Evolutionary conservation across 2,888 invertebrate genomes (phyloP), one percentile per base, ranked within the genome.

Genomic region (Dryadula phaetusa): DNA sequence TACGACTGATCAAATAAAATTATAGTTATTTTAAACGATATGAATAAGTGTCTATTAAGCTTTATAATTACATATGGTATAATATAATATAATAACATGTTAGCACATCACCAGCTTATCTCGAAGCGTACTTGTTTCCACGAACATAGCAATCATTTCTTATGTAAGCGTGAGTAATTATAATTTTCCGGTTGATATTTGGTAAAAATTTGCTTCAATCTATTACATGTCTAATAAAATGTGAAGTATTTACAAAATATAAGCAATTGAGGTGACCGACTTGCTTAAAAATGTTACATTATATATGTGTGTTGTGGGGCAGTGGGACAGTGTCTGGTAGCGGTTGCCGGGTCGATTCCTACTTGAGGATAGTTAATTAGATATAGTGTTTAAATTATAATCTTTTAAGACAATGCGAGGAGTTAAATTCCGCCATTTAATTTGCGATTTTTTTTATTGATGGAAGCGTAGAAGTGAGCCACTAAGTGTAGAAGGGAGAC

Each of bases 221-320:
- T 49, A 14, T 25, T 47, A 47, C 47, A 25, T 25, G 2, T 34
- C 34, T 54, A 20, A 34, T 37, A 53, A 53, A 53, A 34, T 47
- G 14, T 22, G 5, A 52, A 32, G 16, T 18, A 52, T 52, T 16
- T 12, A 52, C 18, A 52, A 16, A 52, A 16, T 12, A 25, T 32
- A 32, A 52, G 10, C 52, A 52, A 10, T 32, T 10, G n/a, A 32
- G 52, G 28, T 28, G 28, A 10, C 32, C 32, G 18, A 18, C 6
- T 47, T 47, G 12, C 14, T 47, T 47, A 25, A 49, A 46, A 16
- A 16, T 49, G 16, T 49, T 49, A n/a, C 28, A 52, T 10, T 52
- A 28, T 49, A 8, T 0, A 6, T 49, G 3, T 8, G 7, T 6
- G 14, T 22, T 22, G 7, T 47, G 14, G 14, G 5, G 2, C 22